Base-by-base conservation (phyloP, 2,797 vertebrate genomes). In the Holocentrus rufus region DNA sequence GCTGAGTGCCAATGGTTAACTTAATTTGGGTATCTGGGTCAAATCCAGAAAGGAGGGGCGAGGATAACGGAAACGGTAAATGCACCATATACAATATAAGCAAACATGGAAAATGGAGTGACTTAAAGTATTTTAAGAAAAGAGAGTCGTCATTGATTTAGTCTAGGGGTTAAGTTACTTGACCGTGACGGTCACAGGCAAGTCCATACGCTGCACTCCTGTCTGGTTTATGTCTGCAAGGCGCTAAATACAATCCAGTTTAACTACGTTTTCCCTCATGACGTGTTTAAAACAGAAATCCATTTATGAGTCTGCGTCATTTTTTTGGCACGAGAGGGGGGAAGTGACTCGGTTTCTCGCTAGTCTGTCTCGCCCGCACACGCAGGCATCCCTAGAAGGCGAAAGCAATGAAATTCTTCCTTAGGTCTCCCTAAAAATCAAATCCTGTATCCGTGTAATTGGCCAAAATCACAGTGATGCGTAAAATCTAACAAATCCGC, bases 201-300 rank as follows among this genome's bases (percentile, higher is more conserved):
- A 27, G 1, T 4, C 0, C 2, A 15, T 8, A 0, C 1, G 6
- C 1, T 20, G 1, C 11, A n/a, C 7, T 2, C 1, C 17, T 14
- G 1, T n/a, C 5, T 0, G 13, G 23, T 39, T 49, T 1, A 27
- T 4, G 27, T 2, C 6, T 53, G 50, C 22, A 7, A 9, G 11
- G 18, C 18, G 4, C 8, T 10, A 27, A 52, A 36, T 1, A 22
- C 17, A 59, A 13, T 7, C 1, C 18, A 0, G 7, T 10, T 22
- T 49, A 27, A 58, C 4, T 65, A 83, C 74, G 81, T 80, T 80
- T 60, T 8, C 59, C 17, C 0, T 3, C 39, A 27, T 77, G 57
- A 80, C 70, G 69, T 80, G 15, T 56, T 62, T 4, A 1, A 6
- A 15, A 34, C 31, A 34, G 63, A 46, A 1, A 17, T 25, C 34